phyloP scores from a whole-genome alignment of 2,888 invertebrate genomes.

The Creontiades dilutus region DNA sequence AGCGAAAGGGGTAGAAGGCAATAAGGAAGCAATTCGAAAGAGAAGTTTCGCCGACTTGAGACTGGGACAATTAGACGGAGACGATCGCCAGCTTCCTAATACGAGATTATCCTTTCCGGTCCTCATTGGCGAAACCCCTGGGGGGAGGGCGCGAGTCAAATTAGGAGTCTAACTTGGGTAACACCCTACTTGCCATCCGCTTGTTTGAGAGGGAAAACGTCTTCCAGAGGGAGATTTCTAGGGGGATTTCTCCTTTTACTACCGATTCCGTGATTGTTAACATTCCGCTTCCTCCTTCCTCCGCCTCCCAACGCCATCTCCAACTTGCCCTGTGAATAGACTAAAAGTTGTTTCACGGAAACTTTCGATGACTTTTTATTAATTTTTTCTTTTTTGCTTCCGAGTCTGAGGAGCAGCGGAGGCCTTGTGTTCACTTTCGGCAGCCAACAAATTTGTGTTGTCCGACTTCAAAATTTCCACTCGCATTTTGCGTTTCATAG shows the following conservation, averaged over 20 bases:
- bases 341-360: no score
- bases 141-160: constrained; percentile 34
- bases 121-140: constrained; percentile 53
- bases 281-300: constrained; percentile 40
- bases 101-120: constrained; percentile 71
- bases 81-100: constrained; percentile 71
- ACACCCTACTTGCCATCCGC: constrained; percentile 40
- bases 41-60: constrained; percentile 70
- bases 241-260: constrained; percentile 49
- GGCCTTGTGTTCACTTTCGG: no score
- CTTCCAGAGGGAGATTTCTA: constrained; percentile 30
- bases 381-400: no score
- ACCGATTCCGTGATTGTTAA: constrained; percentile 58
- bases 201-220: constrained; percentile 43
- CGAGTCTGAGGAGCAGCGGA: no score
- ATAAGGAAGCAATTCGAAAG: constrained; percentile 65
- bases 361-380: no score
- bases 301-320: not conserved
- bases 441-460: no score
- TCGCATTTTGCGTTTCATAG: no score
- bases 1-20: constrained; percentile 49
- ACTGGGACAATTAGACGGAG: constrained; percentile 67
- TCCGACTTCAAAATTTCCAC: no score
- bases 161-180: constrained; percentile 52
- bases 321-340: not conserved